phyloP scores from a whole-genome alignment of 2,888 invertebrate species.

The Nineta flava region DNA sequence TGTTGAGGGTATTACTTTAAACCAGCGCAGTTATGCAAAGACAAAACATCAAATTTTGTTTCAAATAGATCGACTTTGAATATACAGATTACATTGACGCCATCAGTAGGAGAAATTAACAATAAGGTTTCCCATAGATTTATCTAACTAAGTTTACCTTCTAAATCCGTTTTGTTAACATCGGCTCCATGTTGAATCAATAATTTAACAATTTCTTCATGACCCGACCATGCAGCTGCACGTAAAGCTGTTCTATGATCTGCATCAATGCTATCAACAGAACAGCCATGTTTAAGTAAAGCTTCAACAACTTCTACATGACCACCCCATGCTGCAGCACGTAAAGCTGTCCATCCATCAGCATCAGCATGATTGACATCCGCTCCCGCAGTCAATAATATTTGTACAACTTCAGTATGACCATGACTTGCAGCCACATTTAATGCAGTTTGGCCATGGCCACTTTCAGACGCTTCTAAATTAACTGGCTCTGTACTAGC shows the following conservation, averaged over 20 bases:
- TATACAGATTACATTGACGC: too few relatives aligned
- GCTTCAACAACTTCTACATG: slow-evolving; percentile 76
- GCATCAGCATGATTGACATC: slow-evolving; percentile 61
- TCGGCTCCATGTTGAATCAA: slow-evolving; percentile 61
- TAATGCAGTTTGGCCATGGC: slow-evolving; percentile 71
- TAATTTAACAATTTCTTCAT: slow-evolving; percentile 65
- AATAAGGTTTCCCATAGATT: not conserved
- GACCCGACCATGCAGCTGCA: slow-evolving; percentile 89
- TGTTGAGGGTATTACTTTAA: too few relatives aligned
- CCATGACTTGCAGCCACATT: slow-evolving; percentile 74
- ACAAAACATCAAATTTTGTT: too few relatives aligned
- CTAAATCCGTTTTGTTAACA: slow-evolving; percentile 72
- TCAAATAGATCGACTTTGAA: too few relatives aligned
- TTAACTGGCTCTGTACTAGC: slow-evolving; percentile 36
- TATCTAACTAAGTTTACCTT: slow-evolving; percentile 34
- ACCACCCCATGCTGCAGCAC: slow-evolving; percentile 93
- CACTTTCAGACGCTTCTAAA: slow-evolving; percentile 48
- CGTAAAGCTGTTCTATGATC: slow-evolving; percentile 80
- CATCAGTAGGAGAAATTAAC: not conserved
- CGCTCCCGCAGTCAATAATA: slow-evolving; percentile 41
- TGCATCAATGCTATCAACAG: slow-evolving; percentile 74
- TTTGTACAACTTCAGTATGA: slow-evolving; percentile 51
- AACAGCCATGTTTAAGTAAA: slow-evolving; percentile 60
- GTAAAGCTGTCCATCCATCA: slow-evolving; percentile 80
- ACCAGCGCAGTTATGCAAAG: too few relatives aligned